Percentiles rank a stretch among this genome's conserved stretches.
Evolutionary conservation across 2,113 vertebrate genomes (phyloP).

Genomic region (Mionectes macconnelli): DNA sequence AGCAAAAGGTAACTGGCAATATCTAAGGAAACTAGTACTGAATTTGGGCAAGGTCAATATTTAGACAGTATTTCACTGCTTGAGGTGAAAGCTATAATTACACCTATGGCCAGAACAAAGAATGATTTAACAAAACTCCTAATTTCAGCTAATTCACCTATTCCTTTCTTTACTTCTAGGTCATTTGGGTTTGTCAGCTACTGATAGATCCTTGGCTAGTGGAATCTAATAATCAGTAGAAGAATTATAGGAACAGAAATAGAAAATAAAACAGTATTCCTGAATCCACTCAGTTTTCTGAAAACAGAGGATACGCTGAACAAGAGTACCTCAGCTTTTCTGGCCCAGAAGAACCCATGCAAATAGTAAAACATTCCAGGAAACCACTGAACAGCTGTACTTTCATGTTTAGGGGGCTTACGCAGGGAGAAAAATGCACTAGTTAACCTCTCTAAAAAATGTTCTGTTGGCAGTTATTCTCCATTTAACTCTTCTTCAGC

Average conservation of each 20-base stretch:
- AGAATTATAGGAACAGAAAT: neutral
- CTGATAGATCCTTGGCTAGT: neutral
- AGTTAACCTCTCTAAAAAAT: conserved; percentile 13
- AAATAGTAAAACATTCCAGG: conserved; percentile 39
- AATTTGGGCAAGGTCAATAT: conserved; percentile 15
- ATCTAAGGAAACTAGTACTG: neutral
- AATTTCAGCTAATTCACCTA: neutral
- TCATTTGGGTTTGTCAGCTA: neutral
- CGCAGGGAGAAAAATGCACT: conserved; percentile 1
- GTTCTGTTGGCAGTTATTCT: neutral
- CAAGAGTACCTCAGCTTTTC: neutral
- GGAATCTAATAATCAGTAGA: neutral
- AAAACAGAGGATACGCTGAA: neutral
- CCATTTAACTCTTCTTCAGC: neutral
- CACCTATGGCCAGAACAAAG: neutral
- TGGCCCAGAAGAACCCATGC: neutral
- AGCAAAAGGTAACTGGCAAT: conserved; percentile 34
- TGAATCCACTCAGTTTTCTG: neutral
- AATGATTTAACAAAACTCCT: neutral
- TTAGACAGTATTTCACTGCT: neutral
- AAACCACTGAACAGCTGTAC: conserved; percentile 44
- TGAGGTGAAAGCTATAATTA: neutral
- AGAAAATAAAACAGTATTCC: neutral
- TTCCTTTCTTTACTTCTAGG: neutral
- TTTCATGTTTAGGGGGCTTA: neutral